Conservation (phyloP, 2,113 vertebrate species). For the Ivindomyrus marchei region DNA sequence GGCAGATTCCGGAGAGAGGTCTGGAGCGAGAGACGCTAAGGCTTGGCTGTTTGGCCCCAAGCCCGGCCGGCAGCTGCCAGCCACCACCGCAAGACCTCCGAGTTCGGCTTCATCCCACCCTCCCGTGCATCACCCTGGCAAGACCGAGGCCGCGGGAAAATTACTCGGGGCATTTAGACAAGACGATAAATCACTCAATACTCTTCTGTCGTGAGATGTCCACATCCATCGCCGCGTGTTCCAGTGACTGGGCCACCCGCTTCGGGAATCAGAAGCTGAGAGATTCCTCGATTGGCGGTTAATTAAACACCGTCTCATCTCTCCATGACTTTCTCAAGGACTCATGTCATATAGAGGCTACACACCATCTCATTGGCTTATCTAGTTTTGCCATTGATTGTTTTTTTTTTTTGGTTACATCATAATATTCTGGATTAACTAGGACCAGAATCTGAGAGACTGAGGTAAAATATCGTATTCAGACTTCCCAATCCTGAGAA, state of each 20-base stretch:
- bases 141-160: neutral
- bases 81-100: conserved; percentile 35
- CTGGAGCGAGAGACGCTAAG: conserved; percentile 38
- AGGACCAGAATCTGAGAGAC: neutral
- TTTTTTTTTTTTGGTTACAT: neutral
- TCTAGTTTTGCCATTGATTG: neutral
- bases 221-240: conserved; percentile 26
- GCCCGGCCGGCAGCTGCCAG: neutral
- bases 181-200: neutral
- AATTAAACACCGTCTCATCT: conserved; percentile 36
- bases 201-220: conserved; percentile 37
- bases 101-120: conserved; percentile 45
- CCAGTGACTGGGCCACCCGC: conserved; percentile 41
- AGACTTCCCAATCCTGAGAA: neutral
- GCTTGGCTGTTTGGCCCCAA: conserved; percentile 35
- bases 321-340: neutral
- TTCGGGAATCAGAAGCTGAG: conserved; percentile 47
- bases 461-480: neutral
- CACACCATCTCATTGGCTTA: conserved; percentile 8
- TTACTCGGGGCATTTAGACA: neutral
- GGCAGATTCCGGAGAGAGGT: conserved; percentile 55
- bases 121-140: conserved; percentile 46
- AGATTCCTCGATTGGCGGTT: conserved; percentile 39
- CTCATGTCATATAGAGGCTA: conserved; percentile 25
- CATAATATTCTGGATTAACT: neutral